Conservation (phyloP, 2,888 invertebrate species). For the Dysmachus trigonus region DNA sequence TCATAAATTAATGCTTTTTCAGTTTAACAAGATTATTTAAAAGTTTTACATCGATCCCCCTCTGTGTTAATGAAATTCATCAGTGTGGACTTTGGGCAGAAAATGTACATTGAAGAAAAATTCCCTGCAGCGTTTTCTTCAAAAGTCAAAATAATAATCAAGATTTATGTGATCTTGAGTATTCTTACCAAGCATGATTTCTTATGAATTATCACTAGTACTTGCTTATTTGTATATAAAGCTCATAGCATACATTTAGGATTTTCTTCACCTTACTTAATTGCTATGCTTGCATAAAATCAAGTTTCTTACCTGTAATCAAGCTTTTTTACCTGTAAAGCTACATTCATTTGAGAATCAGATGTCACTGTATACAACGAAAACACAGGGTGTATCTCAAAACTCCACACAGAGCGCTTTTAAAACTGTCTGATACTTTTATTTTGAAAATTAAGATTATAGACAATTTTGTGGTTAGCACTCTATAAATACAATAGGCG, state of each 20-base stretch:
- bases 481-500: too few relatives aligned
- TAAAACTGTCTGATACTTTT: too few relatives aligned
- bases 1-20: neutral
- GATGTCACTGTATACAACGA: neutral
- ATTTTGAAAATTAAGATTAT: too few relatives aligned
- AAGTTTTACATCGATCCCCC: neutral
- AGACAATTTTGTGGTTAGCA: too few relatives aligned
- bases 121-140: neutral
- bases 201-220: neutral
- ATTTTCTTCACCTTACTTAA: neutral
- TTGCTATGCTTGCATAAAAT: neutral
- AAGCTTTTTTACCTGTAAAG: neutral
- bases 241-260: neutral
- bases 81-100: neutral
- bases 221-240: neutral
- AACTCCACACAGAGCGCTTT: neutral
- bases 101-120: neutral
- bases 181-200: neutral
- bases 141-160: too few relatives aligned
- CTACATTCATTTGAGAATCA: neutral
- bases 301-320: neutral
- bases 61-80: neutral
- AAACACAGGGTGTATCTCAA: neutral
- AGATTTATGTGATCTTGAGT: too few relatives aligned
- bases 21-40: neutral